Conservation (phyloP, 2,797 vertebrate species). For the Pachyuromys duprasi region DNA sequence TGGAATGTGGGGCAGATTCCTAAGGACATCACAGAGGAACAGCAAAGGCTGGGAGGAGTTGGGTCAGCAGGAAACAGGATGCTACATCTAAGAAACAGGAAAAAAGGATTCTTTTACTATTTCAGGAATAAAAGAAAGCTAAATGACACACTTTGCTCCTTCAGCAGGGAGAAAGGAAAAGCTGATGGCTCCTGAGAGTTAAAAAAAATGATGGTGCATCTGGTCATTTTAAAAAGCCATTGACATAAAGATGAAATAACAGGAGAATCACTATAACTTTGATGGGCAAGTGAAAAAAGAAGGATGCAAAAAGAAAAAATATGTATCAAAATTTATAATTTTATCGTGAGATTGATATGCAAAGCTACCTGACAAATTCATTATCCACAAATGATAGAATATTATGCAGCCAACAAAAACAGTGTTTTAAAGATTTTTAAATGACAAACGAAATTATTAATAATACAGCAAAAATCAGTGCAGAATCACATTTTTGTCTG, state of each 20-base stretch:
- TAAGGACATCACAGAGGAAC: constrained; percentile 77
- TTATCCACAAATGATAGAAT: background rate
- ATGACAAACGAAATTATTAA: background rate
- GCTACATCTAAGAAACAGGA: constrained; percentile 73
- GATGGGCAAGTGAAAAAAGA: background rate
- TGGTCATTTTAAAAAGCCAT: constrained; percentile 54
- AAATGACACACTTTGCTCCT: constrained; percentile 74
- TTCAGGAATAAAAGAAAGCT: constrained; percentile 80
- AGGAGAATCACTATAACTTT: constrained; percentile 28
- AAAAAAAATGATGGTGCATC: constrained; percentile 53
- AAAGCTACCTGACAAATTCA: constrained; percentile 49
- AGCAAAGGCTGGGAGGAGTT: constrained; percentile 76
- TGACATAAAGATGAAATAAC: constrained; percentile 40
- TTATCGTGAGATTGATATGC: constrained; percentile 2
- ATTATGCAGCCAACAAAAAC: constrained; percentile 35
- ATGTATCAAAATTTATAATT: constrained; percentile 1
- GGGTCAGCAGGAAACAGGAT: constrained; percentile 79
- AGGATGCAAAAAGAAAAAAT: background rate
- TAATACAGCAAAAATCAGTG: background rate
- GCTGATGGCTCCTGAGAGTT: constrained; percentile 33
- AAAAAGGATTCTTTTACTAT: constrained; percentile 79
- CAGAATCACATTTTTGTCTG: constrained; percentile 30
- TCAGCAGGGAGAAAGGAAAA: constrained; percentile 16
- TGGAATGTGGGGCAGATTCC: constrained; percentile 81
- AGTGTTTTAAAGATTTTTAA: background rate